Base-by-base conservation (phyloP, 2,113 vertebrate species). In the Scalopus aquaticus region DNA sequence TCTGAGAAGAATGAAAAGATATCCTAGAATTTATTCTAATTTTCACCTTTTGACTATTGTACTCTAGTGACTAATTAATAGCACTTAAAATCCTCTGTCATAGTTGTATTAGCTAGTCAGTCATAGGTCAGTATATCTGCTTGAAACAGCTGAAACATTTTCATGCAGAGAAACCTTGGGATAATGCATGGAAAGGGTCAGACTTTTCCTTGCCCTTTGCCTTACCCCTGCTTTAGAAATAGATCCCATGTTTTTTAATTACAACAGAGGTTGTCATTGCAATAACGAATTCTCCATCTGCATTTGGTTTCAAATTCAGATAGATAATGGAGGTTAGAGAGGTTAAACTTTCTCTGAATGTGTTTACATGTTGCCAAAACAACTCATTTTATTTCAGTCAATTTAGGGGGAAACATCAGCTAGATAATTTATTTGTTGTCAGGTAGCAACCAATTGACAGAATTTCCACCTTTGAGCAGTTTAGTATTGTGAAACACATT, bases 191-290 rank as follows among this genome's bases (percentile, higher is more conserved):
- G 32, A 60, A 70, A 87, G 54, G 46, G 37, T 62, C 28, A 83
- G 76, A 39, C 67, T 5, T 65, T 78, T 28, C 46, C 6, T 65
- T 88, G 64, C 77, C 62, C 92, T 92, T 87, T 90, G 87, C 20
- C 60, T 58, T 26, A 54, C 35, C 44, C 22, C 73, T 94, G 7
- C 80, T 97, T 94, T 70, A 49, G 91, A 90, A 90, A 95, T 4
- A 82, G 95, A 95, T 73, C 24, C 91, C 80, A 44, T 92, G 84
- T 76, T 73, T 97, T 95, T 96, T 90, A 97, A 96, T 97, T 97
- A 94, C 44, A 93, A 32, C 35, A 44, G 77, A 94, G 81, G 60
- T 73, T 97, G 93, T 82, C 94, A 85, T 30, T 85, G 20, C 20
- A 56, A 62, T 94, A 93, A 96, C 96, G 60, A 94, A 84, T 81